A percentile compares a stretch with the other conserved stretches of the same genome.
These are phyloP conservation scores for Ctenochaetus hawaiiensis DNA, from an alignment of 2,797 vertebrate genomes.

Conservation along the genomic window DNA sequence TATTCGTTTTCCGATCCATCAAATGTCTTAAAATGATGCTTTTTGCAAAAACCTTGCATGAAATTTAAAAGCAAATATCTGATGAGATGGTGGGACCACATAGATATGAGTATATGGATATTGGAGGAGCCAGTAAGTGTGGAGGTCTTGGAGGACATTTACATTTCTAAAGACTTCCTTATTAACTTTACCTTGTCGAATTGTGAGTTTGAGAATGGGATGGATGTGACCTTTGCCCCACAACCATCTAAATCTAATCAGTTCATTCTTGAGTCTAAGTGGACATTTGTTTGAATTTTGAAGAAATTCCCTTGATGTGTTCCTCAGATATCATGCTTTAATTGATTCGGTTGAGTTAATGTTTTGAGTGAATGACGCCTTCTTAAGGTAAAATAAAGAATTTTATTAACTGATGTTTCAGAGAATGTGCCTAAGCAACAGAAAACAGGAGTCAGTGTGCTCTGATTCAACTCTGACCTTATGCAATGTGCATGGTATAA, in stretches of 20 bases:
- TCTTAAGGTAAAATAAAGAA: not conserved
- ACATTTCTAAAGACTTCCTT: not conserved
- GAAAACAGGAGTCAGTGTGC: slow-evolving; percentile 13
- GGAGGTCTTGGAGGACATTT: not conserved
- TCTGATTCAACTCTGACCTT: slow-evolving; percentile 57
- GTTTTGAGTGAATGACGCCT: not conserved
- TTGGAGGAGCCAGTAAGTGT: not conserved
- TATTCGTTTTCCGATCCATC: not conserved
- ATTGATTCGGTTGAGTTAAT: not conserved
- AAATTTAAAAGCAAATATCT: not conserved
- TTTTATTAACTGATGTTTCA: not conserved
- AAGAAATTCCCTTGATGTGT: no score
- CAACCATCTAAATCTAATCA: no score
- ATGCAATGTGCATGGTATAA: slow-evolving; percentile 23
- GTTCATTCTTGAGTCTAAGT: no score
- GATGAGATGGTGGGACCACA: not conserved
- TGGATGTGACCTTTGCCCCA: no score
- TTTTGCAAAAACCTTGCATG: not conserved
- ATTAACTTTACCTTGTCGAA: not conserved
- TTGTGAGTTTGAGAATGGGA: not conserved
- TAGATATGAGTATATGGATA: not conserved
- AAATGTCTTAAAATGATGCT: not conserved
- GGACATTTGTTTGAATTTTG: no score
- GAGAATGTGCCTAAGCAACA: not conserved
- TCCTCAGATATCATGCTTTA: no score